A percentile compares a stretch with the other conserved stretches of the same genome.
Conservation (phyloP, 2,888 invertebrate species). For the Platycheirus albimanus region DNA sequence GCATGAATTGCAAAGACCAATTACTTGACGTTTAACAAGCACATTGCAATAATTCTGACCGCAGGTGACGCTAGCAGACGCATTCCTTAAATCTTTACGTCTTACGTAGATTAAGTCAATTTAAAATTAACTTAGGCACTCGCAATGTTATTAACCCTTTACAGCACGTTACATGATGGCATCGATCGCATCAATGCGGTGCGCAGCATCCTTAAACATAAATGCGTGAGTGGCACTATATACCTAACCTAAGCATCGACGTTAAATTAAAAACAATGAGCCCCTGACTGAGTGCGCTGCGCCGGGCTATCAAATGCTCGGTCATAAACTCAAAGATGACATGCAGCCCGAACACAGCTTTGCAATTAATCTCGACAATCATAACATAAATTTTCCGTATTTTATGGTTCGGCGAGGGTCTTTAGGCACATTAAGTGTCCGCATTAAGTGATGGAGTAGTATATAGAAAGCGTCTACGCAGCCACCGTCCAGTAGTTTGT, state of each 20-base stretch:
- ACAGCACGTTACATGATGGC: not conserved
- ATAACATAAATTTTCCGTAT: constrained; percentile 72
- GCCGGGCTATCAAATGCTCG: constrained; percentile 47
- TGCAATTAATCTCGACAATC: constrained; percentile 74
- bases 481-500: constrained; percentile 36
- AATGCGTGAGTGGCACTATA: constrained; percentile 45
- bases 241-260: not conserved
- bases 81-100: too few relatives aligned
- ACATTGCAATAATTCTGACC: too few relatives aligned
- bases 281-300: constrained; percentile 32
- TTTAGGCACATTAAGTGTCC: constrained; percentile 58
- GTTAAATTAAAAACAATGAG: constrained; percentile 27
- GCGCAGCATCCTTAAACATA: not conserved
- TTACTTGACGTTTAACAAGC: too few relatives aligned
- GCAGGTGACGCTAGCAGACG: too few relatives aligned
- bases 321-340: constrained; percentile 65
- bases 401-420: constrained; percentile 52
- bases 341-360: constrained; percentile 73
- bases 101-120: too few relatives aligned
- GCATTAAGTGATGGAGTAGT: not conserved
- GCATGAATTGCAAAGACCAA: too few relatives aligned
- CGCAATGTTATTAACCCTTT: not conserved
- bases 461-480: constrained; percentile 37
- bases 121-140: too few relatives aligned
- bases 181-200: too few relatives aligned